Evolutionary conservation across 92 coral and sea anemone genomes (phyloP), one percentile per base, ranked within the genome.

Genomic region (Anthopleura xanthogrammica): DNA sequence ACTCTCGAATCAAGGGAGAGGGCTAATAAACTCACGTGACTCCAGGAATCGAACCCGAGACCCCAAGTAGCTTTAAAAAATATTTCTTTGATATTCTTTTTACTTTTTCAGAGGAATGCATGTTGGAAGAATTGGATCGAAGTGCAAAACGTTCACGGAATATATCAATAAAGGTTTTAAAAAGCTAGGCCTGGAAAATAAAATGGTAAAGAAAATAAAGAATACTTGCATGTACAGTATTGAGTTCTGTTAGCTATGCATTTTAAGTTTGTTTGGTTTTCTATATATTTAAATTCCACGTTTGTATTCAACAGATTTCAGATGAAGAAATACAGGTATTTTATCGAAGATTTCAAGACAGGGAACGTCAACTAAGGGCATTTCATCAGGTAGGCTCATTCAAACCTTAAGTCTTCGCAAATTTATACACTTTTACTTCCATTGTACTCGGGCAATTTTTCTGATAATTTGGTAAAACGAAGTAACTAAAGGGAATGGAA

Each of bases 101-200:
- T 8, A 36, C 40, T 4, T 60, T 90, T 23, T 2, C 17, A 93
- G 97, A 24, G 93, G 95, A 62, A 79, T 88, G 89, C 95, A 89
- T 81, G 97, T 93, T 55, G 97, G 97, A 20, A 86, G 90, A 77
- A 82, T 88, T 68, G 97, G 95, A 10, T 82, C 95, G 75, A 93
- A 91, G 48, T 93, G 97, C 83, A 91, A 89, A 77, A 80, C 83
- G 17, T 93, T 93, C 60, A 72, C 78, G 24, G 97, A 87, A 48
- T 93, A 93, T 48, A 77, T 89, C 52, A 64, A 79, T n/a, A 93
- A 89, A 83, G 83, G 89, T 29, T 75, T 93, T 48, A 46, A 62
- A 36, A 93, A 91, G 81, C 88, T 93, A 60, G 90, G 79, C 5
- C 84, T 93, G 72, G 75, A 90, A 13, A 70, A 54, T 56, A 41